Percentiles rank a stretch among this genome's conserved stretches.
These are phyloP conservation scores for Apostichopus leukothele DNA, from an alignment of 53 echinoderm and acorn worm genomes.

Conservation along the genomic window DNA sequence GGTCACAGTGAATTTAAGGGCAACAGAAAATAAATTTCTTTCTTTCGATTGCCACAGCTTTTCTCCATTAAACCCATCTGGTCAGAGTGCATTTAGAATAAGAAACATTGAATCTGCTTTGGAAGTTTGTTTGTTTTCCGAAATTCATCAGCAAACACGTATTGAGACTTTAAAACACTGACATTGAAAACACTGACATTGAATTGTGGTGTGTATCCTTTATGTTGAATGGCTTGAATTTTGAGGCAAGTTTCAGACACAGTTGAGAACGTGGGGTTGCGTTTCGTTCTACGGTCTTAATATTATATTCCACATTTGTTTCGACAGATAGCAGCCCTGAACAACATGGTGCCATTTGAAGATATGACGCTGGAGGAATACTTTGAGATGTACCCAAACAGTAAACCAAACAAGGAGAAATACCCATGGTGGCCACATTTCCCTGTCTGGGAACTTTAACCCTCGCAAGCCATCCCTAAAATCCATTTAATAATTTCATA, in stretches of 20 bases:
- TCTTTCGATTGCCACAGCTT: too few relatives aligned
- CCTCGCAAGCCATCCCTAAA: neutral
- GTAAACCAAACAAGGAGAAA: constrained; percentile 63
- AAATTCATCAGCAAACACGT: too few relatives aligned
- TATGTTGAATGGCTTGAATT: too few relatives aligned
- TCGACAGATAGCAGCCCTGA: constrained; percentile 60
- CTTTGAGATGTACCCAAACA: constrained; percentile 68
- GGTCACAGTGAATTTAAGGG: neutral
- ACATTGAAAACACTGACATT: too few relatives aligned
- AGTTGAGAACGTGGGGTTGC: too few relatives aligned
- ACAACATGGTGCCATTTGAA: constrained; percentile 86
- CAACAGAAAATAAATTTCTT: neutral
- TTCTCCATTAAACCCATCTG: too few relatives aligned
- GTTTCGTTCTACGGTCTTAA: neutral
- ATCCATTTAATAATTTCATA: constrained; percentile 12
- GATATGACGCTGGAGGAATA: constrained; percentile 92
- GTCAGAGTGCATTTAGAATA: too few relatives aligned
- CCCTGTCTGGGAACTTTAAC: constrained; percentile 68
- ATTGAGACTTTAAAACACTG: too few relatives aligned
- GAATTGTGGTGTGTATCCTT: too few relatives aligned
- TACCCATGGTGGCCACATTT: constrained; percentile 92
- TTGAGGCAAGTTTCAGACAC: neutral
- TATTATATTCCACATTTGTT: neutral
- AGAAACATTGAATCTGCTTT: too few relatives aligned
- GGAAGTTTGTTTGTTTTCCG: too few relatives aligned